Base-by-base conservation (phyloP, 2,113 vertebrate species). In the Xerus inauris region DNA sequence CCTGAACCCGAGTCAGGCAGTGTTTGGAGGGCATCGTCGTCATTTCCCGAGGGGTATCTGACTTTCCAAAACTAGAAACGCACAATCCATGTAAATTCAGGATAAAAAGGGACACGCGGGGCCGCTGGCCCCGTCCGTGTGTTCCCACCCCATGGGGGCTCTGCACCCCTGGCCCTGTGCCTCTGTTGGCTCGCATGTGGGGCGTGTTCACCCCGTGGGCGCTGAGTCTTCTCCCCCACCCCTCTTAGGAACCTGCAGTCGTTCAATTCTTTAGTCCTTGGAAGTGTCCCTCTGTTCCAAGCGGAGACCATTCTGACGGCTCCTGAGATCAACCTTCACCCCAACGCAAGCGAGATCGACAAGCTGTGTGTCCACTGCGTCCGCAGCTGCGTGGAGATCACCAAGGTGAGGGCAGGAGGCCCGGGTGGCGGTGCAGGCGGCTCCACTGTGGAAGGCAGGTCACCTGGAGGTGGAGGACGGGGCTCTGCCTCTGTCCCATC, bases 241-340 rank as follows among this genome's bases (percentile, higher is more conserved):
- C 97, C 75, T 80, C 38, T 24, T 71, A 99, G 99, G 98, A 99
- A 99, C 97, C 96, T 99, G 57, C 99, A 99, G 77, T 79, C 97
- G 87, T 99, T 99, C 95, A 99, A 99, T 96, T 28, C 49, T 2
- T 84, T 98, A 1, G 57, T 99, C 95, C 97, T 99, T 88, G 99
- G 98, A 67, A 96, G 95, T 16, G 97, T 97, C 1, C 98, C 99
- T 42, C 97, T 99, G 35, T 99, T 99, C 95, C 99, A 99, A 98
- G 96, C 98, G 84, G 99, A 99, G 93, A 98, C 98, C 76, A 97
- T 99, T 87, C 95, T 99, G 72, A 99, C 99, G 6, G 98, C 98
- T 14, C 98, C 99, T 0, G 99, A 99, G 85, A 99, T 99, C 96
- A 98, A 99, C 69, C 97, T 99, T 35, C 98, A 99, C 81, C 99